A percentile compares a stretch with the other conserved stretches of the same genome.
Conservation (phyloP, 2,797 vertebrate species). For the Scleropages formosus region DNA sequence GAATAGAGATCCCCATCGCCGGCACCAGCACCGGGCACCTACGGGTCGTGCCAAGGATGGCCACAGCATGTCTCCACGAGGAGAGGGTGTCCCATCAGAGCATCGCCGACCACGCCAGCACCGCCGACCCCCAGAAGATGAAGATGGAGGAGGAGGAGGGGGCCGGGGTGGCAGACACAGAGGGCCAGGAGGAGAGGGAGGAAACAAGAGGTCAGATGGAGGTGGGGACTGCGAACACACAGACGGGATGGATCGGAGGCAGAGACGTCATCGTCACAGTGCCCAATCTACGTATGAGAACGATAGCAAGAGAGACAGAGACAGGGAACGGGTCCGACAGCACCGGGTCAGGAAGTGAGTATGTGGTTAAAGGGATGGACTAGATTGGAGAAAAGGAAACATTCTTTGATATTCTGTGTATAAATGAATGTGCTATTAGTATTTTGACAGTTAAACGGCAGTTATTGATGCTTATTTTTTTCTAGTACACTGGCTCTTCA, state of each 20-base stretch:
- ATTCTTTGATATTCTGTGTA: neutral
- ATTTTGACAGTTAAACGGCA: no score
- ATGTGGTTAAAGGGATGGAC: no score
- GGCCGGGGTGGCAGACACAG: constrained; percentile 33
- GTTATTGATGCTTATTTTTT: neutral
- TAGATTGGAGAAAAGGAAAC: neutral
- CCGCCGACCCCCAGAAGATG: constrained; percentile 61
- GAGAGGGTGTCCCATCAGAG: constrained; percentile 67
- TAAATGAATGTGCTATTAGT: no score
- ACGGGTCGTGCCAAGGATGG: constrained; percentile 56
- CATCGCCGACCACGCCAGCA: constrained; percentile 71
- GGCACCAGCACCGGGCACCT: constrained; percentile 67
- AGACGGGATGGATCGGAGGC: constrained; percentile 61
- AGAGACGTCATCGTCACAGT: constrained; percentile 75
- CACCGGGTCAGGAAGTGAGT: constrained; percentile 82
- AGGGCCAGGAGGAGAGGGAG: constrained; percentile 43
- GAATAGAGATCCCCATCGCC: constrained; percentile 62
- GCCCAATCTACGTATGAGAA: constrained; percentile 63
- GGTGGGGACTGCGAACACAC: constrained; percentile 59
- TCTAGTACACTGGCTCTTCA: neutral
- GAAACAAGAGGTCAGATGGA: constrained; percentile 58
- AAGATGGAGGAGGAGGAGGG: constrained; percentile 60
- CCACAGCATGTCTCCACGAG: constrained; percentile 54
- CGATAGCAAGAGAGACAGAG: constrained; percentile 67
- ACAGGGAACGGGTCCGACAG: constrained; percentile 67